phyloP scores from a whole-genome alignment of 2,797 vertebrate genomes.

The Eleutherodactylus coqui region DNA sequence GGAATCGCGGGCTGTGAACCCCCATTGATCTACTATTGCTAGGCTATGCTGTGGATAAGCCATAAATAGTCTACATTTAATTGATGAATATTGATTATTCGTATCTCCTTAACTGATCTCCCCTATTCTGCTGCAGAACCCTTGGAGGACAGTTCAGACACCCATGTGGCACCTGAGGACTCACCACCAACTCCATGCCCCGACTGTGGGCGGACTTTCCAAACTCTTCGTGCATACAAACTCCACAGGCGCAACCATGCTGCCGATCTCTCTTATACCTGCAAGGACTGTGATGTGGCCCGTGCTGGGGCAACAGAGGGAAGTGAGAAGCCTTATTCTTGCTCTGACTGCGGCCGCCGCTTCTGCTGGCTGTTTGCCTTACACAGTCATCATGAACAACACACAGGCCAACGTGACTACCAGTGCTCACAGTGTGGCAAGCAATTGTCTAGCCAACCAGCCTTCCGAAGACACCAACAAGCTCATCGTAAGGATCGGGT shows the following conservation, averaged over 20 bases:
- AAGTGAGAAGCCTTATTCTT: conserved; percentile 39
- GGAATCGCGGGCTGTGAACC: too few relatives aligned
- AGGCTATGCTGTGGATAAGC: too few relatives aligned
- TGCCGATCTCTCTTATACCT: conserved; percentile 39
- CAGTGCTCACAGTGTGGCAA: conserved; percentile 69
- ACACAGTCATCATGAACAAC: conserved; percentile 53
- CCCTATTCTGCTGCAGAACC: conserved; percentile 26
- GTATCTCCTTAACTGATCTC: not conserved
- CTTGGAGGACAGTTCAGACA: conserved; percentile 9
- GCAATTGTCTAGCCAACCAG: conserved; percentile 76
- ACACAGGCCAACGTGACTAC: conserved; percentile 53
- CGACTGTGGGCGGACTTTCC: conserved; percentile 73
- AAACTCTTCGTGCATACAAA: conserved; percentile 79
- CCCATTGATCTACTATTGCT: too few relatives aligned
- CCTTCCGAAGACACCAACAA: conserved; percentile 77
- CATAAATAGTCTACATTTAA: not conserved
- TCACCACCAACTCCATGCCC: conserved; percentile 62
- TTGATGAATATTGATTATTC: not conserved
- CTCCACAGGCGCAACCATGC: conserved; percentile 75
- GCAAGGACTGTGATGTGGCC: conserved; percentile 32
- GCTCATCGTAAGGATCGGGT: conserved; percentile 70
- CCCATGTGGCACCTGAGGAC: conserved; percentile 22
- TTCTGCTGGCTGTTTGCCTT: conserved; percentile 57
- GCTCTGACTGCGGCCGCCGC: conserved; percentile 46
- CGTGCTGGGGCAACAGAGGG: conserved; percentile 37